Base-by-base conservation (phyloP, 2,888 invertebrate genomes). In the Mycalesis mineus region DNA sequence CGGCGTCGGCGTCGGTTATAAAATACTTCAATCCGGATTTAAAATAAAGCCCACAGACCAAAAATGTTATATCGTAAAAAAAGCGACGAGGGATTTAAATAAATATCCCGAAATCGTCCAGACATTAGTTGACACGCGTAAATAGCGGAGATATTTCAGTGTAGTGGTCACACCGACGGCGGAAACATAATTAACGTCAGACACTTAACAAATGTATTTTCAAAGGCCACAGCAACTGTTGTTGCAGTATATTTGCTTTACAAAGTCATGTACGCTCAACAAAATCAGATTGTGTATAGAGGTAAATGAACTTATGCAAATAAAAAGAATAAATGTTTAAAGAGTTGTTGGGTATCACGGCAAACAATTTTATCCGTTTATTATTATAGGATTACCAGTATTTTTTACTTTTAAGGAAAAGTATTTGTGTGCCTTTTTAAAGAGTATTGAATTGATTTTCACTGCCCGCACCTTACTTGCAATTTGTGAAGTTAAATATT, bases 131-230 rank as follows among this genome's bases (percentile, higher is more conserved):
- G 49, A 49, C 49, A 49, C 11, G 49, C 37, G 37, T 49, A 39
- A 49, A 49, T 39, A 39, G 28, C 49, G 2, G 37, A 39, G 22
- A 39, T 39, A 13, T 45, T 45, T 48, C 33, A 48, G 33, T 29
- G 13, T 44, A 44, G 28, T 28, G 44, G 9, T 6, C 29, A 48
- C 29, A 48, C 5, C 44, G 31, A 13, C 8, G 15, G 9, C 47
- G 47, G 33, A 48, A 48, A 48, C 33, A 48, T 48, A 48, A 48
- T 48, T 48, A 48, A 48, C 29, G 47, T 48, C 47, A 36, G 47
- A 48, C 44, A 11, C 9, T 2, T 44, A 33, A 47, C 15, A 47
- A 33, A 47, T 47, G 15, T 45, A 14, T 28, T 22, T 28, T 42
- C n/a, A 11, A 42, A 42, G 8, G 11, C 42, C 13, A 14, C 39